Evolutionary conservation across 2,888 invertebrate genomes (phyloP).

Genomic region (Melinaea menophilus): DNA sequence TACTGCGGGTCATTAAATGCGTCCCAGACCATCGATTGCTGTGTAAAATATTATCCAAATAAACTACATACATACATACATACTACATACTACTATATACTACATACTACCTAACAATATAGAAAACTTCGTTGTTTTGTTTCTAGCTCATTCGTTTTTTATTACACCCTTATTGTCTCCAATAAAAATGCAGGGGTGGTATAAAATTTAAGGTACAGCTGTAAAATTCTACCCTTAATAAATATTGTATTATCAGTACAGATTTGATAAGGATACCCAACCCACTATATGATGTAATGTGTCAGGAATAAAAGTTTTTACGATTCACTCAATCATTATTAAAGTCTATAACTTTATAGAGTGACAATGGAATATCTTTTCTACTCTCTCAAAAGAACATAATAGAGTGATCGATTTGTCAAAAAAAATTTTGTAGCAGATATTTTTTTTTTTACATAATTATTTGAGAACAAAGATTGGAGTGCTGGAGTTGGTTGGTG

Average conservation of each 20-base stretch:
- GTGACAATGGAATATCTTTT: no score
- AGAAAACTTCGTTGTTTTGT: constrained; percentile 33
- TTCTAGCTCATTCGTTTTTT: constrained; percentile 53
- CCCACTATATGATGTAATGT: not conserved
- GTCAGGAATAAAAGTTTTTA: no score
- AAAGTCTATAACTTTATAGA: no score
- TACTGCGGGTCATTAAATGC: constrained; percentile 56
- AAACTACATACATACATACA: not conserved
- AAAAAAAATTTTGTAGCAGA: no score
- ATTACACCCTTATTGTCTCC: constrained; percentile 66
- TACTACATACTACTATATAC: not conserved
- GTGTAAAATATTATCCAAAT: constrained; percentile 51
- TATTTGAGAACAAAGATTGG: no score
- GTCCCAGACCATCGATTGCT: constrained; percentile 58
- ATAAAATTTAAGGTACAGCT: constrained; percentile 59
- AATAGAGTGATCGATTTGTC: no score
- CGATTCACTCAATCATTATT: no score
- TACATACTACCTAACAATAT: not conserved
- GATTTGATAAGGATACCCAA: constrained; percentile 24
- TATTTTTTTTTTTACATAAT: no score
- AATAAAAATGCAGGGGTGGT: constrained; percentile 67
- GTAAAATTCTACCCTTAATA: constrained; percentile 51
- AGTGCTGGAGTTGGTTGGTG: no score
- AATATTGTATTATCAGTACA: constrained; percentile 30
- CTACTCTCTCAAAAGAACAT: no score